Evolutionary conservation across 2,888 invertebrate genomes (phyloP), one percentile per base, ranked within the genome.

Genomic region (Isotomurus palustris): DNA sequence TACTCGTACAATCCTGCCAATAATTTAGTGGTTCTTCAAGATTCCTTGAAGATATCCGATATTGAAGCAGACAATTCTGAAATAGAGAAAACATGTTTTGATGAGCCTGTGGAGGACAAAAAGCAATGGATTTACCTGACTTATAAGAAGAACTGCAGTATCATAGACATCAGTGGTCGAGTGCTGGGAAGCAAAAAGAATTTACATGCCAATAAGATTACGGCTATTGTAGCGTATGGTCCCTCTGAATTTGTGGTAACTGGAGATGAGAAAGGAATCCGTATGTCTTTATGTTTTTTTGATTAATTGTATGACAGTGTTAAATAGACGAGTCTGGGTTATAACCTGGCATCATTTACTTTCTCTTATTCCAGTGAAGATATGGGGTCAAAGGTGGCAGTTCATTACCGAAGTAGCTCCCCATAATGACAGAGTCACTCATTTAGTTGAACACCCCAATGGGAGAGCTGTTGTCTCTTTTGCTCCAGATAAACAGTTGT

Each of bases 41-140:
- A 70, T 40, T 64, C 62, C 24, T 35, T 69, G 2, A 64, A 66
- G 54, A 61, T 68, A 10, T 56, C 70, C 19, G 70, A 70, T 45
- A 64, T 68, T 35, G 68, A 70, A 57, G 62, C 66, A 2, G 67
- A 68, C 19, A 56, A 51, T 1, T 41, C 61, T 2, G 57, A 44
- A 12, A 66, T 70, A 38, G 68, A 68, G 32, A 60, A 63, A 8
- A 55, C 54, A 10, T 66, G 65, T 22, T 67, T 69, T 48, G 70
- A 70, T 38, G 53, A 66, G 32, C 63, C 68, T 5, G 32, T 52
- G 8, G 64, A 65, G 28, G 67, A 70, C n/a, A 64, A 66, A 45
- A 68, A 67, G 28, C 70, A 70, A 52, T 70, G 68, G 66, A 65
- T 70, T 41, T 70, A 70, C 35, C 29, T 69, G 21, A 67, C 66